Evolutionary conservation across 2,113 vertebrate genomes (phyloP).

Genomic region (Neolamprologus caudopunctatus): DNA sequence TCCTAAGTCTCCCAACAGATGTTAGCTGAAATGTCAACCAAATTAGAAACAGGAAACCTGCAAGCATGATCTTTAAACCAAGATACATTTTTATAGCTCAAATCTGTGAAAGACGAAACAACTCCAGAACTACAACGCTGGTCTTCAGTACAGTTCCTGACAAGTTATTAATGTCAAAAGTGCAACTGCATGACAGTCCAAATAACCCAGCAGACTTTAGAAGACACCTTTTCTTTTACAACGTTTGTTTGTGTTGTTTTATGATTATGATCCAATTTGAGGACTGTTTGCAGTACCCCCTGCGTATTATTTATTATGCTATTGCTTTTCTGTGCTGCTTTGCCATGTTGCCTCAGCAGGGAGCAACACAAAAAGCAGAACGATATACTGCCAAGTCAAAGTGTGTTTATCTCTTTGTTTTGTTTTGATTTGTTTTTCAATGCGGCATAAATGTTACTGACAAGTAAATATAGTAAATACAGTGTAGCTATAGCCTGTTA

Average conservation of each 20-base stretch:
- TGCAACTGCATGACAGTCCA: neutral
- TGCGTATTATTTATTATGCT: neutral
- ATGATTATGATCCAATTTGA: neutral
- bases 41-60: conserved; percentile 36
- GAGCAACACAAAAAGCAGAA: neutral
- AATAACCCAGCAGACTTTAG: neutral
- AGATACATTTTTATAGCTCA: neutral
- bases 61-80: neutral
- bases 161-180: conserved; percentile 21
- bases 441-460: neutral
- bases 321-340: neutral
- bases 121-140: neutral
- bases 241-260: neutral
- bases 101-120: neutral
- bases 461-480: neutral
- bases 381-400: neutral
- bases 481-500: neutral
- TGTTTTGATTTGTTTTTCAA: neutral
- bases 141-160: conserved; percentile 10
- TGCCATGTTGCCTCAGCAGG: neutral
- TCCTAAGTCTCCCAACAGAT: neutral
- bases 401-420: neutral
- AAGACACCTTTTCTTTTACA: neutral
- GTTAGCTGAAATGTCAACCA: conserved; percentile 48
- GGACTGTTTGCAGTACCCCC: neutral